These are phyloP conservation scores for Spicauda simplicius DNA, from an alignment of 2,888 invertebrate genomes.

Conservation along the genomic window DNA sequence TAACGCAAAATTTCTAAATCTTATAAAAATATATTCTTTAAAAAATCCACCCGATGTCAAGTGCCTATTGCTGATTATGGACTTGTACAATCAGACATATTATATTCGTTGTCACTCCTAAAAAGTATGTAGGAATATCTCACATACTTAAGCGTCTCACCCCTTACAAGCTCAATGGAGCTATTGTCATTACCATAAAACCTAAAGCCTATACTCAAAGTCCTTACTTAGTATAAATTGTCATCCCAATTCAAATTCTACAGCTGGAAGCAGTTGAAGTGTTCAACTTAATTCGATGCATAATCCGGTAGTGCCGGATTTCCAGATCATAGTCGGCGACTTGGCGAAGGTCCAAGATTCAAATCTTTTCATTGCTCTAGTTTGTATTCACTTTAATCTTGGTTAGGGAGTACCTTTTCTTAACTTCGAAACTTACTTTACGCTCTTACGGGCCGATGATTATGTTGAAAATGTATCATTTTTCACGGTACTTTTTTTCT, in stretches of 20 bases:
- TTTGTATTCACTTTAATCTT: conserved; percentile 14
- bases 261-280: neutral
- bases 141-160: neutral
- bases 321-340: conserved; percentile 14
- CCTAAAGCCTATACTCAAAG: neutral
- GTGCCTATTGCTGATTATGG: no score
- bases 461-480: no score
- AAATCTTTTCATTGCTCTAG: conserved; percentile 24
- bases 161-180: neutral
- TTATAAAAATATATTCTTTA: no score
- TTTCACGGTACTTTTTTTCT: no score
- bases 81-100: no score
- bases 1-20: no score
- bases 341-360: conserved; percentile 20
- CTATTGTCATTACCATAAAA: neutral
- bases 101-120: no score
- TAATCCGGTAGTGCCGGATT: conserved; percentile 9
- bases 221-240: neutral
- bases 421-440: no score
- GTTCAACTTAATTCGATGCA: conserved; percentile 20
- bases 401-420: neutral
- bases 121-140: no score
- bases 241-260: neutral
- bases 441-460: no score
- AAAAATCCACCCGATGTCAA: no score